Evolutionary conservation across 2,797 vertebrate genomes (phyloP).

Genomic region (Tapera naevia): DNA sequence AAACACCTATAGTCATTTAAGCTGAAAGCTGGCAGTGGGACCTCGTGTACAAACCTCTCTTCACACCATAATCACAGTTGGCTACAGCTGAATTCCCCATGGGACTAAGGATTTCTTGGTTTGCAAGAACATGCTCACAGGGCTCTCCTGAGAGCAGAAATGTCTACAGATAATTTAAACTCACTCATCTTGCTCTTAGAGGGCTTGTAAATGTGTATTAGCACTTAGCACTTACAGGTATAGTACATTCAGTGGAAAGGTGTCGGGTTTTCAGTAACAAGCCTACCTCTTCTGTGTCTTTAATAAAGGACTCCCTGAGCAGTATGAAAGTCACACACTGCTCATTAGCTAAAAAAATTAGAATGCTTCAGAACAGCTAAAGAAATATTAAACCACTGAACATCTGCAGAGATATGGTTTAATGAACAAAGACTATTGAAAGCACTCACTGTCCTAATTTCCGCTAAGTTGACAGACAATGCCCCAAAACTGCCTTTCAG

Average conservation of each 20-base stretch:
- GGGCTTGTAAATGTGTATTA: neutral
- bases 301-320: neutral
- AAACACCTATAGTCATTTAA: neutral
- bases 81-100: neutral
- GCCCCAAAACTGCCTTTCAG: constrained; percentile 78
- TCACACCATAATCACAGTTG: neutral
- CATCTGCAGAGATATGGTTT: constrained; percentile 80
- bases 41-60: rapidly evolving
- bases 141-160: neutral
- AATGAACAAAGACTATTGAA: constrained; percentile 80
- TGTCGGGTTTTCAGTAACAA: constrained; percentile 22
- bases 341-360: constrained; percentile 52
- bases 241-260: constrained; percentile 3
- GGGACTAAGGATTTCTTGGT: neutral
- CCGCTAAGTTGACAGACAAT: constrained; percentile 79
- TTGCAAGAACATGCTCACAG: neutral
- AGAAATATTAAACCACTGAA: constrained; percentile 70
- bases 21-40: neutral
- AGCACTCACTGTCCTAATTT: constrained; percentile 80
- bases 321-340: constrained; percentile 4
- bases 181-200: neutral
- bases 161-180: neutral
- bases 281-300: constrained; percentile 20
- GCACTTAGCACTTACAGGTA: neutral
- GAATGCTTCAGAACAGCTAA: constrained; percentile 53